Percentiles rank a stretch among this genome's conserved stretches.
These are phyloP conservation scores for Pelosia muscerda DNA, from an alignment of 2,888 invertebrate genomes.

Conservation along the genomic window DNA sequence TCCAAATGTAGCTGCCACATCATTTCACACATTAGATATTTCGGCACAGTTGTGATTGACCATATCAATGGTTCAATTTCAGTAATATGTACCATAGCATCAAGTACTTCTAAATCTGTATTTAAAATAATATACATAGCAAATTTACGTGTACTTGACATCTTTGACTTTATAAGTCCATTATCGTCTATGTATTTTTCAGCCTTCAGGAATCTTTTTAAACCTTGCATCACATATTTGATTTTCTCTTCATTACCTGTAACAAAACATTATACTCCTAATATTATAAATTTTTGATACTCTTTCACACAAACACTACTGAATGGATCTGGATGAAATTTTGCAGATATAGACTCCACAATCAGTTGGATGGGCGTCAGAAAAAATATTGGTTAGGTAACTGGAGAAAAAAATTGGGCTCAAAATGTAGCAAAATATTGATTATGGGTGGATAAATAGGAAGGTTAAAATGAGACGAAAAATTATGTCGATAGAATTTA, in stretches of 20 bases:
- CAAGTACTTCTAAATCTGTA: conserved; percentile 67
- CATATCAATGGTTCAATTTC: conserved; percentile 71
- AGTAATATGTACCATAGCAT: conserved; percentile 67
- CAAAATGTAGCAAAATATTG: neutral
- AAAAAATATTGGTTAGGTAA: neutral
- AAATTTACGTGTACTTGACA: conserved; percentile 63
- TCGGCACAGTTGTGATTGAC: conserved; percentile 73
- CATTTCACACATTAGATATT: conserved; percentile 76
- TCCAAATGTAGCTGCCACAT: conserved; percentile 75
- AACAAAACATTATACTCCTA: conserved; percentile 48
- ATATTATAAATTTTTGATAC: too few species aligned
- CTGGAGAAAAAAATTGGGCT: neutral
- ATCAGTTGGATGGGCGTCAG: too few species aligned
- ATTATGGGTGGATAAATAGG: neutral
- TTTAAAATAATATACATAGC: conserved; percentile 75
- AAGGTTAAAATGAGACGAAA: neutral
- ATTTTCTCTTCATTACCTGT: conserved; percentile 79
- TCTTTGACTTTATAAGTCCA: conserved; percentile 50
- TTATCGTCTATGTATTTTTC: conserved; percentile 62
- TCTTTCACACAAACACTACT: too few species aligned
- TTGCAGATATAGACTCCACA: too few species aligned
- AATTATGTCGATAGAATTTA: neutral
- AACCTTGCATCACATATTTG: conserved; percentile 57
- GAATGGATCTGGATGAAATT: too few species aligned
- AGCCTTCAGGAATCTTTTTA: conserved; percentile 64